Evolutionary conservation across 2,797 vertebrate species (phyloP).

Genomic region (Diceros bicornis): DNA sequence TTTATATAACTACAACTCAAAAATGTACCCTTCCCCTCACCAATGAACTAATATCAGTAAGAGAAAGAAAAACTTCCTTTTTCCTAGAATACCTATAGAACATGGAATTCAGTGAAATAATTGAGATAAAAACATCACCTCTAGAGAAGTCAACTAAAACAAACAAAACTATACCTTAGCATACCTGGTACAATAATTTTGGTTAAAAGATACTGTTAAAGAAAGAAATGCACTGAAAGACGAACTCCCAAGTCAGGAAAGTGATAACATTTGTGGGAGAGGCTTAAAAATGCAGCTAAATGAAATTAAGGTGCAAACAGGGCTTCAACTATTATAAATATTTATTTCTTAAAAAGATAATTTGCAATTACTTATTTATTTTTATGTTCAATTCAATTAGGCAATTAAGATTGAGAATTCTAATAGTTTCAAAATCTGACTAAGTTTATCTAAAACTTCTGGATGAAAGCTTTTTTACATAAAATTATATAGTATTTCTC

Average conservation of each 20-base stretch:
- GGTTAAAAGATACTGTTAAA: background rate
- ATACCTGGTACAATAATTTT: background rate
- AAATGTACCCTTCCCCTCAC: background rate
- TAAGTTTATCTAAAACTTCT: background rate
- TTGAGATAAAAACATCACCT: slow-evolving; percentile 6
- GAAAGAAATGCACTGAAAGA: background rate
- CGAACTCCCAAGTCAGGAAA: background rate
- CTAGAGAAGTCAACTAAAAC: background rate
- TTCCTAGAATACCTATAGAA: background rate
- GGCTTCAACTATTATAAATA: background rate
- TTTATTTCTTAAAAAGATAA: background rate
- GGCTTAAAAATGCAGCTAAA: background rate
- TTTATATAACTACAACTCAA: background rate
- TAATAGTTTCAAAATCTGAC: background rate
- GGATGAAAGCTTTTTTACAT: background rate
- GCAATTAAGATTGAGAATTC: background rate
- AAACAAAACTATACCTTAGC: background rate
- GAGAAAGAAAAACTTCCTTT: background rate
- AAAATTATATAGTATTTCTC: background rate
- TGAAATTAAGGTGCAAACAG: background rate
- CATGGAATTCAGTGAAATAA: background rate
- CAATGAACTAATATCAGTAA: background rate
- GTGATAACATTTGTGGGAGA: background rate
- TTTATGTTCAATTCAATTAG: slow-evolving; percentile 5
- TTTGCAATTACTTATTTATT: background rate